phyloP scores from a whole-genome alignment of 2,113 vertebrate genomes.

The Halichoerus grypus region DNA sequence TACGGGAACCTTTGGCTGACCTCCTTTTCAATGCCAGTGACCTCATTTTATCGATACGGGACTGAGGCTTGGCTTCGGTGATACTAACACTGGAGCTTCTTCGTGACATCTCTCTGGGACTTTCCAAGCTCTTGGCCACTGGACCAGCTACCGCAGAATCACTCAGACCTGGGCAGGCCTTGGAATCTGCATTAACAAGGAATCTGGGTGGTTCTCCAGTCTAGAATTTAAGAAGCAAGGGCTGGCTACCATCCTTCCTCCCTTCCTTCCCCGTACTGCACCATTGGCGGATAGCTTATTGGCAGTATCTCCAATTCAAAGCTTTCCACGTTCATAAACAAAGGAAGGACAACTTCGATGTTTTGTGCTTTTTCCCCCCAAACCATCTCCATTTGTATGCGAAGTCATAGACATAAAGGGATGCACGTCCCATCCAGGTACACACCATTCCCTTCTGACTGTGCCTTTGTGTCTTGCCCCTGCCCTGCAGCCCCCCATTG shows the following conservation, averaged over 20 bases:
- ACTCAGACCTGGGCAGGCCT: no score
- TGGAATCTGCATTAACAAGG: not conserved
- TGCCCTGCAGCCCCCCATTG: slow-evolving; percentile 92
- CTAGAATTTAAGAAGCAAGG: not conserved
- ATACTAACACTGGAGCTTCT: fast-evolving
- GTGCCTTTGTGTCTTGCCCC: fast-evolving
- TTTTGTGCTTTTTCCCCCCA: not conserved
- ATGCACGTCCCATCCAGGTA: fast-evolving
- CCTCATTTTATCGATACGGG: not conserved
- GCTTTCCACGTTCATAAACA: fast-evolving
- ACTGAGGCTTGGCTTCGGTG: not conserved
- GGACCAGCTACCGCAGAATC: not conserved
- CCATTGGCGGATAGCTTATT: fast-evolving
- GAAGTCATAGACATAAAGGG: fast-evolving
- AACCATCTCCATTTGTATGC: not conserved
- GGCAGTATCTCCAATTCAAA: not conserved
- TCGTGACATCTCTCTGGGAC: not conserved
- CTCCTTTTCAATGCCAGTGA: no score
- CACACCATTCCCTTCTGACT: fast-evolving
- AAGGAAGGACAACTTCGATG: no score
- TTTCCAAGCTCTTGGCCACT: not conserved
- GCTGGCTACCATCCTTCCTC: no score
- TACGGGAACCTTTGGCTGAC: no score
- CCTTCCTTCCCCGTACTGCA: fast-evolving
- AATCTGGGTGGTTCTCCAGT: not conserved